Evolutionary conservation across 2,113 vertebrate species (phyloP).

Genomic region (Oostethus manadensis): DNA sequence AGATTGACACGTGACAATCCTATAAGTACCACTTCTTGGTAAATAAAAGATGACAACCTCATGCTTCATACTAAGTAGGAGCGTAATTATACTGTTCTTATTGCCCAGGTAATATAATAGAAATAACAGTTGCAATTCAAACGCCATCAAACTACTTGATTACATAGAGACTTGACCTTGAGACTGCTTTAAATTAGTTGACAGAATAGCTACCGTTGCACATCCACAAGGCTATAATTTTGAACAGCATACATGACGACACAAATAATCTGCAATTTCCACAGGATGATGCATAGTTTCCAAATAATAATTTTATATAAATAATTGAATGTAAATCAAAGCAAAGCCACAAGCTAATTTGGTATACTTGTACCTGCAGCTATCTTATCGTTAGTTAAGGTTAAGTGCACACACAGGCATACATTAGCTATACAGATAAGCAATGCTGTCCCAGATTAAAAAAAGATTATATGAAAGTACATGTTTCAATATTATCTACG

Average conservation of each 20-base stretch:
- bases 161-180: background rate
- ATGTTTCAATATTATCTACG: constrained; percentile 27
- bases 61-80: background rate
- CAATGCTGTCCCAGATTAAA: constrained; percentile 25
- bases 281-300: background rate
- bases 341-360: constrained; percentile 18
- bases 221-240: no score
- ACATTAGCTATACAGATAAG: constrained; percentile 42
- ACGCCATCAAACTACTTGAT: background rate
- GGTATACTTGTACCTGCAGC: constrained; percentile 24
- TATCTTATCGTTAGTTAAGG: constrained; percentile 38
- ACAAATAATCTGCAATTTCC: background rate
- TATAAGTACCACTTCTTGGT: constrained; percentile 6
- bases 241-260: background rate
- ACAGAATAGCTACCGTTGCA: no score
- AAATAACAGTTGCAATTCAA: background rate
- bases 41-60: constrained; percentile 11
- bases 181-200: background rate
- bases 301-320: no score
- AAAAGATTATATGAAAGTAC: constrained; percentile 25
- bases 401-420: constrained; percentile 42
- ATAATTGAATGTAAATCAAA: background rate
- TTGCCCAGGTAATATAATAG: background rate
- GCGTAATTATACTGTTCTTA: background rate
- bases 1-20: background rate